A percentile compares a stretch with the other conserved stretches of the same genome.
Conservation (phyloP, 2,113 vertebrate genomes). For the Galemys pyrenaicus region DNA sequence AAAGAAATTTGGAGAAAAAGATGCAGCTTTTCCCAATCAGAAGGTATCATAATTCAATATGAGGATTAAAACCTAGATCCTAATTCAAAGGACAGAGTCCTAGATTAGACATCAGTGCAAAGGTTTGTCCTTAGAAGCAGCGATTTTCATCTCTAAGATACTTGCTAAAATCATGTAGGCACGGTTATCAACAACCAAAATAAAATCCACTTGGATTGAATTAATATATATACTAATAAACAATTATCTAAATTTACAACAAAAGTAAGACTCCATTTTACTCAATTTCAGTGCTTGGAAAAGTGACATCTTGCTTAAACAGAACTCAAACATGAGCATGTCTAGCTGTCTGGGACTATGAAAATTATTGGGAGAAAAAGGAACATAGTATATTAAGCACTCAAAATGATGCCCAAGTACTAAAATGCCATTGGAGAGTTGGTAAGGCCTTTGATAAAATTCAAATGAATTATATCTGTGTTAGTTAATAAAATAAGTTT, state of each 20-base stretch:
- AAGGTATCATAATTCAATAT: background rate
- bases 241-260: constrained; percentile 51
- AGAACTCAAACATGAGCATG: background rate
- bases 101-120: background rate
- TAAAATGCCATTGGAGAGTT: background rate
- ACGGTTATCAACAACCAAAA: constrained; percentile 41
- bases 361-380: background rate
- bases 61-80: background rate
- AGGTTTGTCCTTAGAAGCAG: background rate
- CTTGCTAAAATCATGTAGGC: background rate
- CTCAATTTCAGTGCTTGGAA: background rate
- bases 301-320: constrained; percentile 2
- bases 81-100: background rate
- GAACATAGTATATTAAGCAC: background rate
- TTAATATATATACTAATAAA: constrained; percentile 28
- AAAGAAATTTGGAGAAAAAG: background rate
- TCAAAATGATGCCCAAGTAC: background rate
- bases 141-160: background rate
- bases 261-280: constrained; percentile 5
- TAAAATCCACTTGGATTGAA: constrained; percentile 1
- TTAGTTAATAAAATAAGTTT: constrained; percentile 47
- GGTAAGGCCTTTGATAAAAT: background rate
- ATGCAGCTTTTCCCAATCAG: background rate
- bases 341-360: background rate
- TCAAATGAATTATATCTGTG: background rate